phyloP scores from a whole-genome alignment of 2,888 invertebrate species.

The Crepidodera aurea region DNA sequence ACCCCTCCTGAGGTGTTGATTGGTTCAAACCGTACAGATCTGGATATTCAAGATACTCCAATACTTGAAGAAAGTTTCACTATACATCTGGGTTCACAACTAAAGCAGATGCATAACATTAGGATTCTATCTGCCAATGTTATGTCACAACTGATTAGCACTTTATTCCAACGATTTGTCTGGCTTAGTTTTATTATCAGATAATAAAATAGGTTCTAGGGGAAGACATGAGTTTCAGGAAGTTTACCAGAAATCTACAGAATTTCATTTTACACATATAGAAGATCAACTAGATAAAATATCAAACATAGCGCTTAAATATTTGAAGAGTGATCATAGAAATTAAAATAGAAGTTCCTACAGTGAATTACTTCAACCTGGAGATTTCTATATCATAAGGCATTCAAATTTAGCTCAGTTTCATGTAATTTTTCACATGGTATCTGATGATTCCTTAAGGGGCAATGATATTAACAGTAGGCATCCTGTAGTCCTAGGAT shows the following conservation, averaged over 20 bases:
- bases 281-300: conserved; percentile 85
- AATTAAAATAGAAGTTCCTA: conserved; percentile 45
- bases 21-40: conserved; percentile 35
- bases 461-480: conserved; percentile 91
- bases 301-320: conserved; percentile 54
- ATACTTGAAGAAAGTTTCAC: conserved; percentile 94
- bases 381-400: conserved; percentile 85
- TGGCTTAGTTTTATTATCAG: conserved; percentile 85
- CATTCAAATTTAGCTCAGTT: conserved; percentile 95
- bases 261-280: conserved; percentile 91
- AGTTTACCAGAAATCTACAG: conserved; percentile 82
- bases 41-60: conserved; percentile 46
- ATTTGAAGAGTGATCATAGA: conserved; percentile 48
- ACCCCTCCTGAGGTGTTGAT: conserved; percentile 49
- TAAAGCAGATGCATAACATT: conserved; percentile 98
- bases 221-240: conserved; percentile 68
- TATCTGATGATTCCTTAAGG: conserved; percentile 78
- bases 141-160: conserved; percentile 85
- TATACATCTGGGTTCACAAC: conserved; percentile 95
- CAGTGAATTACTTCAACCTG: conserved; percentile 74
- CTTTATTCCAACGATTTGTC: conserved; percentile 92
- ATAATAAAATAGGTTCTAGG: conserved; percentile 62
- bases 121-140: conserved; percentile 87
- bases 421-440: conserved; percentile 95
- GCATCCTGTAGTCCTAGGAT: conserved; percentile 92